Conservation (phyloP, 1,140 invertebrate species). For the Brachionus rotundiformis region DNA sequence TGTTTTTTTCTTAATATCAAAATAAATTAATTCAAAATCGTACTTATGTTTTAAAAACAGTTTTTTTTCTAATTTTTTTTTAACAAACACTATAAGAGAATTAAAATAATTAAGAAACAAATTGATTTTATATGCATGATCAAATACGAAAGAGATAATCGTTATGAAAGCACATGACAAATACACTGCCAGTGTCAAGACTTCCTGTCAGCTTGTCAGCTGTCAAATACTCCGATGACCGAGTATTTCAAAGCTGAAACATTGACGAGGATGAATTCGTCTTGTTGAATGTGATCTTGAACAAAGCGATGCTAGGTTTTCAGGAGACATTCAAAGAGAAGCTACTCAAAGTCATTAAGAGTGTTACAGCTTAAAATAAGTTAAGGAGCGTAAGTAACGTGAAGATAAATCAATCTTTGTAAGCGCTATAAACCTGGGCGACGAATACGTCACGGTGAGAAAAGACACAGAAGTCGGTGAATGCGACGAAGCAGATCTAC, state of each 20-base stretch:
- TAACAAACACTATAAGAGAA: background rate
- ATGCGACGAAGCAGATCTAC: background rate
- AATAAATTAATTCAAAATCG: too few species aligned
- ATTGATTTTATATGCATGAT: constrained; percentile 65
- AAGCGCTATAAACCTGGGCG: background rate
- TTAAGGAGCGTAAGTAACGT: background rate
- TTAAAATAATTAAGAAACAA: background rate
- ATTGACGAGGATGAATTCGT: constrained; percentile 74
- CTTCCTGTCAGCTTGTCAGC: constrained; percentile 61
- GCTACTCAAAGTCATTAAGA: background rate
- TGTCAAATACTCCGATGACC: constrained; percentile 68
- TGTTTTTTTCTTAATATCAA: too few species aligned
- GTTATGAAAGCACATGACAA: constrained; percentile 70
- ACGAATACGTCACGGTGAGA: background rate
- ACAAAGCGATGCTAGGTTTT: background rate
- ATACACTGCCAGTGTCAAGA: constrained; percentile 59
- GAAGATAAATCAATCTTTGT: background rate
- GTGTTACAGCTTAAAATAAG: background rate
- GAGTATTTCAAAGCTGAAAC: constrained; percentile 63
- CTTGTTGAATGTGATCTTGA: too few species aligned
- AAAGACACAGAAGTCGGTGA: background rate
- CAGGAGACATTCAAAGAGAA: background rate
- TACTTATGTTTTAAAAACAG: too few species aligned
- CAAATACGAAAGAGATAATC: constrained; percentile 69
- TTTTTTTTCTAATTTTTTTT: too few species aligned